A percentile compares a stretch with the other conserved stretches of the same genome.
phyloP scores from a whole-genome alignment of 1,140 invertebrate species.

The Euschistus heros region DNA sequence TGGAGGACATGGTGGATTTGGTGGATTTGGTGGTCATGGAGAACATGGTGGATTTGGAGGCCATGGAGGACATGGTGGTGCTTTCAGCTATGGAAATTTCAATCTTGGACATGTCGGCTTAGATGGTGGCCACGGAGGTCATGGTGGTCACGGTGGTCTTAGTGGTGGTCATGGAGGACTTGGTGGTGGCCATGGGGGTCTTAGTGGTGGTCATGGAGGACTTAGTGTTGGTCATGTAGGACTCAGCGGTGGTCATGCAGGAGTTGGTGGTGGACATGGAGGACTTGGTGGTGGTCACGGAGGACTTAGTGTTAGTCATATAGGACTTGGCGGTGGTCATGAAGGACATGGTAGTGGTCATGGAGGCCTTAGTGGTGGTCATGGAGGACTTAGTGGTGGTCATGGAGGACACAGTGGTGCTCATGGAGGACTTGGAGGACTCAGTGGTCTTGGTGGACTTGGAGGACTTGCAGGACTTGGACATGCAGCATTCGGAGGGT shows the following conservation, averaged over 20 bases:
- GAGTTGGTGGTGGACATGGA: background rate
- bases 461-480: background rate
- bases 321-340: background rate
- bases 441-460: conserved; percentile 10
- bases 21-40: conserved; percentile 13
- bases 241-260: background rate
- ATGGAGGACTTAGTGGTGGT: background rate
- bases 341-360: background rate
- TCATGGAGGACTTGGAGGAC: conserved; percentile 4
- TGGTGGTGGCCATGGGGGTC: background rate
- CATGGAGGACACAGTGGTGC: background rate
- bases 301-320: background rate
- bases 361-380: background rate
- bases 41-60: background rate
- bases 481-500: background rate
- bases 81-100: background rate
- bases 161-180: background rate
- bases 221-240: background rate
- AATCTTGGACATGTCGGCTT: background rate
- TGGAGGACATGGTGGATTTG: background rate
- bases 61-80: background rate
- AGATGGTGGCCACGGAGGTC: background rate
- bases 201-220: background rate
- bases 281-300: background rate
- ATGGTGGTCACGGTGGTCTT: background rate